Evolutionary conservation across 2,888 invertebrate genomes (phyloP), one percentile per base, ranked within the genome.

Genomic region (Rotaria magnacalcarata): DNA sequence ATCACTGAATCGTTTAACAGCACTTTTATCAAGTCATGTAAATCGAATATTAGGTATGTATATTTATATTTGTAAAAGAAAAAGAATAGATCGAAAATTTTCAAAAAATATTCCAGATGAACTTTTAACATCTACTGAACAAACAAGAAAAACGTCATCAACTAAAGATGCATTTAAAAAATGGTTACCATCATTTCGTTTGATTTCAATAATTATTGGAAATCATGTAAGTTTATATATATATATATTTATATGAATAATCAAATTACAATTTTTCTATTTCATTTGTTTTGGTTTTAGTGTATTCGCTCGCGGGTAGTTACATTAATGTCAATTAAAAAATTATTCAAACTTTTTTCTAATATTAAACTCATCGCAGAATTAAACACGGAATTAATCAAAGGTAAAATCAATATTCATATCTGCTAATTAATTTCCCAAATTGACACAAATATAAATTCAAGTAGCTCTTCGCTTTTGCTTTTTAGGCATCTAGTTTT

Each of bases 121-220:
- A 80, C 47, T 80, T 47, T 47, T 80, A 80, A 47, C 80, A 21
- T 43, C 47, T 3, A 80, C 80, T 47, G 80, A 80, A 80, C 80
- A 80, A 47, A 80, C 80, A 47, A 21, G 80, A 80, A 80, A 80
- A 80, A 21, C 80, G 24, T 80, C 80, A 80, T 47, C 80, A 80
- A 47, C n/a, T 4, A 80, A 47, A 80, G 80, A 80, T 80, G 43
- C 80, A 47, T 80, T 80, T 47, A 80, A 80, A 80, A 80, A 47
- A 80, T 80, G 43, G 47, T 47, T 80, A 47, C 80, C 80, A 80
- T 80, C 43, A 47, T 80, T 80, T 80, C 43, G 80, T 47, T 24
- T 80, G 14, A 47, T 80, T 11, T 80, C 80, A 11, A 80, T 2
- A 47, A n/a, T 80, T 47, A 47, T 80, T 3, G 80, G 80, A 80